These are phyloP conservation scores for Cyanoramphus novaezelandiae DNA, from an alignment of 2,113 vertebrate genomes.

Conservation along the genomic window DNA sequence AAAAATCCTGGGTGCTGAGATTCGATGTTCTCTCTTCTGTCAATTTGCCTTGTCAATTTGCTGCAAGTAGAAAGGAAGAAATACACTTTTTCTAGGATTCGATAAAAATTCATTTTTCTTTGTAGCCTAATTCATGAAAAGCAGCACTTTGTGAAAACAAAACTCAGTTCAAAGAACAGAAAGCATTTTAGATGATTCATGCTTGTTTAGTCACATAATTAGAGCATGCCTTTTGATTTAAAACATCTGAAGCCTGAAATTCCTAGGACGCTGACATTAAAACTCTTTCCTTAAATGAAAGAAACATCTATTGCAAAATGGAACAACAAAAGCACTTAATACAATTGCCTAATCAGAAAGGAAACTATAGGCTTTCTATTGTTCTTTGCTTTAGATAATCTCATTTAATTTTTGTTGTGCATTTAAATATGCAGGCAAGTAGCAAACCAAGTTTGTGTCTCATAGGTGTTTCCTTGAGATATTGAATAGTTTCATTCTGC, in stretches of 20 bases:
- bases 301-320: background rate
- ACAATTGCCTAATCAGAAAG: background rate
- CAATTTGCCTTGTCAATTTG: background rate
- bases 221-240: slow-evolving; percentile 3
- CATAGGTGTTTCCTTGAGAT: background rate
- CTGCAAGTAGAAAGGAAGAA: slow-evolving; percentile 7
- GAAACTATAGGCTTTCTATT: background rate
- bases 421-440: background rate
- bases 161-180: slow-evolving; percentile 22
- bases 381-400: background rate
- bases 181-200: slow-evolving; percentile 48
- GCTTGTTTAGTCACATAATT: slow-evolving; percentile 57
- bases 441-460: background rate
- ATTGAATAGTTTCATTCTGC: background rate
- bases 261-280: background rate
- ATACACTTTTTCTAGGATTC: background rate
- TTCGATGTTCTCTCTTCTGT: background rate
- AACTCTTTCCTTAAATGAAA: slow-evolving; percentile 1
- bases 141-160: background rate
- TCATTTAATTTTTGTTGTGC: background rate
- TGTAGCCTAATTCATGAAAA: slow-evolving; percentile 1
- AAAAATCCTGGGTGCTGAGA: background rate
- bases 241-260: background rate
- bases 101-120: background rate
- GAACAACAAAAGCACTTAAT: background rate